These are phyloP conservation scores for Cyclopterus lumpus DNA, from an alignment of 2,797 vertebrate species.

Conservation along the genomic window DNA sequence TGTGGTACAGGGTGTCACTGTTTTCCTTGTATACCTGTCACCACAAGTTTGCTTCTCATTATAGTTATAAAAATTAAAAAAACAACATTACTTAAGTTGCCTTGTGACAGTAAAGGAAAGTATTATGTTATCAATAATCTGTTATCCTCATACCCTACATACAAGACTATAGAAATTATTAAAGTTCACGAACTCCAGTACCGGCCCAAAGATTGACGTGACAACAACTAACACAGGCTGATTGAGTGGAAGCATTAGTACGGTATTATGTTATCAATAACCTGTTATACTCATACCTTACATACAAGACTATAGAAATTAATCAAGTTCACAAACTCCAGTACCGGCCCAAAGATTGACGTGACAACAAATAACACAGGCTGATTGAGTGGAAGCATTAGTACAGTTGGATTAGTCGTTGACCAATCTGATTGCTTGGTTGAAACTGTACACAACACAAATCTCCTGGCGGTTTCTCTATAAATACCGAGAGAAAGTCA, in stretches of 20 bases:
- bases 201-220: not conserved
- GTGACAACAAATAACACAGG: not conserved
- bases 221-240: not conserved
- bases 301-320: not conserved
- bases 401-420: not conserved
- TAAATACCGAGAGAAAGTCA: conserved; percentile 12
- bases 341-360: not conserved
- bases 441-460: not conserved
- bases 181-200: not conserved
- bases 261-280: not conserved
- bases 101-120: not conserved
- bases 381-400: not conserved
- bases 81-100: not conserved
- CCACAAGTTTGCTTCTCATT: not conserved
- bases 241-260: not conserved
- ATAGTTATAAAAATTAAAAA: too few species aligned
- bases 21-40: not conserved
- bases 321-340: not conserved
- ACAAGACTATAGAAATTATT: not conserved
- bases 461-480: conserved; percentile 1
- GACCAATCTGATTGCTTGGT: conserved; percentile 4
- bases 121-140: not conserved
- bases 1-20: not conserved
- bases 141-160: not conserved
- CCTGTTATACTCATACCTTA: not conserved